Base-by-base conservation (phyloP, 1,140 invertebrate genomes). In the Tribolium castaneum region DNA sequence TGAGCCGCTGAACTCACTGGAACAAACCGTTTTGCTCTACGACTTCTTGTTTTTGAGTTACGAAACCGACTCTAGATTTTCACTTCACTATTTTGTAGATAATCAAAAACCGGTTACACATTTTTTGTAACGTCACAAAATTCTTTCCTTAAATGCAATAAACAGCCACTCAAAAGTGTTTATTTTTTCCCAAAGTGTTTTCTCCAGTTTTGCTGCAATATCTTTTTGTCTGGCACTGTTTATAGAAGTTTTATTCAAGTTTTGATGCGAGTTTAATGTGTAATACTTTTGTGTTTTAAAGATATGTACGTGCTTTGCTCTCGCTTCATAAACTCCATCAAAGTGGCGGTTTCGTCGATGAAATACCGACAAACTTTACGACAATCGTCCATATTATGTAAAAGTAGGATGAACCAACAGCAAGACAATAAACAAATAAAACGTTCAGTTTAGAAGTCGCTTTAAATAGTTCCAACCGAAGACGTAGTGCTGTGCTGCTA, bases 381-480 rank as follows among this genome's bases (percentile, higher is more conserved):
- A 45, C 39, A 52, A 52, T 52, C 51, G 51, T 14, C 7, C 6
- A 25, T 10, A 59, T 59, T 19, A 59, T 59, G 54, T n/a, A n/a
- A 25, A 59, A 22, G 54, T 59, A 10, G 10, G 19, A 59, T 59
- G 19, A 59, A 13, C 51, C 49, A 6, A 0, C 9, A n/a, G 51
- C 13, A 52, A 52, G 19, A 59, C 54, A 59, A 59, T 59, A 22
- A 22, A 59, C 16, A 59, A 59, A 25, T 19, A 22, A 59, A 59
- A 52, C 16, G 51, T 52, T 52, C 10, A 16, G 13, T 52, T 14
- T 19, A 3, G 51, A 52, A 52, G 12, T 59, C 6, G 54, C 3
- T 59, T 59, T 59, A 25, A 22, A 25, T 25, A 54, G 12, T 14
- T 54, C 13, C 52, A 16, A 16, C 52, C 16, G 54, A 59, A 59